Percentiles rank a stretch among this genome's conserved stretches.
Evolutionary conservation across 2,888 invertebrate genomes (phyloP).

Genomic region (Dinocampus coccinellae): DNA sequence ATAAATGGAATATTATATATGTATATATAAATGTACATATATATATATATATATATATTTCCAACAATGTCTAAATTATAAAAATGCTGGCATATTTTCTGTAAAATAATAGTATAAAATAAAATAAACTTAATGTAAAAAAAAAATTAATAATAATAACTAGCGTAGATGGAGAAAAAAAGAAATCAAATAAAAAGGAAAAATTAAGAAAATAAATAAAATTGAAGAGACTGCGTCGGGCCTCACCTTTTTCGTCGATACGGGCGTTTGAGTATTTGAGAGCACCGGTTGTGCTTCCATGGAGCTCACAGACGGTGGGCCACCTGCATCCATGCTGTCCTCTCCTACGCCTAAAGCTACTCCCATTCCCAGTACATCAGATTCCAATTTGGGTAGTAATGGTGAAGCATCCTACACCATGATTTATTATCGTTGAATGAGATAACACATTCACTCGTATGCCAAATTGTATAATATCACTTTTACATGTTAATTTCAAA

Average conservation of each 20-base stretch:
- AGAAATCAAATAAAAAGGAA: conserved; percentile 49
- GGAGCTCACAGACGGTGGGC: conserved; percentile 85
- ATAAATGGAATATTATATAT: neutral
- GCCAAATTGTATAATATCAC: neutral
- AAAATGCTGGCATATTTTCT: conserved; percentile 69
- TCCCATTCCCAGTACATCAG: conserved; percentile 67
- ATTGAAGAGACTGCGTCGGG: conserved; percentile 43
- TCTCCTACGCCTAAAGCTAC: conserved; percentile 67
- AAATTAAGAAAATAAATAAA: conserved; percentile 48
- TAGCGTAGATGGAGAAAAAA: conserved; percentile 41
- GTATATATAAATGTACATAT: neutral
- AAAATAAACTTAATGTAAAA: conserved; percentile 35
- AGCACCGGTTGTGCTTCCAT: conserved; percentile 68
- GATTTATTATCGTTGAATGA: conserved; percentile 10
- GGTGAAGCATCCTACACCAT: conserved; percentile 68
- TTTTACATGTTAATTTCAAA: neutral
- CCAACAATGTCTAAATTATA: conserved; percentile 43
- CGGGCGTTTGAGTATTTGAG: conserved; percentile 66
- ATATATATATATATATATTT: conserved; percentile 9
- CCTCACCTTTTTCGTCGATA: conserved; percentile 67
- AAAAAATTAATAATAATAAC: too few relatives aligned
- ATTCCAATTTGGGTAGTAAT: conserved; percentile 67
- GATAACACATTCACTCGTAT: neutral
- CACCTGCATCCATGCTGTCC: conserved; percentile 72
- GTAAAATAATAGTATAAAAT: conserved; percentile 42